Percentiles rank a stretch among this genome's conserved stretches.
Evolutionary conservation across 1,140 invertebrate genomes (phyloP).

Genomic region (Stegodyphus mimosarum): DNA sequence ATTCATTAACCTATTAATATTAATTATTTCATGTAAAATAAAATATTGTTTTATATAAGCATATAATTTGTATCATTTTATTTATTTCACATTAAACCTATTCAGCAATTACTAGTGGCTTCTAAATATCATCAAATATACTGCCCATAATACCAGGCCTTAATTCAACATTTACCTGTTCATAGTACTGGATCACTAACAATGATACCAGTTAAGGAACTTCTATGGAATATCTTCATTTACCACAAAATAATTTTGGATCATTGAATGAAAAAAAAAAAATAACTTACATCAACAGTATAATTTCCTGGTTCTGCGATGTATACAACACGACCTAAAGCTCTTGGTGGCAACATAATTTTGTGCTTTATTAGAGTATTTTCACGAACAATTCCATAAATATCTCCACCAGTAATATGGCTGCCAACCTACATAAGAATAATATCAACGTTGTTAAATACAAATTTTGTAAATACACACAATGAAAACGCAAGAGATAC

Average conservation of each 20-base stretch:
- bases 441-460: no score
- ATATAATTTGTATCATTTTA: no score
- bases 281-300: constrained; percentile 83
- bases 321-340: constrained; percentile 95
- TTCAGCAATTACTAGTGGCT: constrained; percentile 76
- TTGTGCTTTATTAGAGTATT: constrained; percentile 98
- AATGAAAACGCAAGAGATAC: no score
- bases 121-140: constrained; percentile 99
- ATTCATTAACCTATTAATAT: no score
- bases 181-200: constrained; percentile 98
- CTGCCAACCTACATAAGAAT: constrained; percentile 78
- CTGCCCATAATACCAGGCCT: constrained; percentile 99
- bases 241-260: background rate
- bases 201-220: constrained; percentile 83
- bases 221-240: no score
- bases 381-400: constrained; percentile 96
- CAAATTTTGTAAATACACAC: no score
- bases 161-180: constrained; percentile 97
- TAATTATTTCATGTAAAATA: no score
- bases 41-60: no score
- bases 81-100: no score
- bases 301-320: constrained; percentile 96
- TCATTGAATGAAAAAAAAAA: background rate
- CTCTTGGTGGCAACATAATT: constrained; percentile 92
- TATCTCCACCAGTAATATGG: constrained; percentile 97